These are phyloP conservation scores for Drosophila punjabiensis DNA, from an alignment of 1,140 invertebrate species.

Conservation along the genomic window DNA sequence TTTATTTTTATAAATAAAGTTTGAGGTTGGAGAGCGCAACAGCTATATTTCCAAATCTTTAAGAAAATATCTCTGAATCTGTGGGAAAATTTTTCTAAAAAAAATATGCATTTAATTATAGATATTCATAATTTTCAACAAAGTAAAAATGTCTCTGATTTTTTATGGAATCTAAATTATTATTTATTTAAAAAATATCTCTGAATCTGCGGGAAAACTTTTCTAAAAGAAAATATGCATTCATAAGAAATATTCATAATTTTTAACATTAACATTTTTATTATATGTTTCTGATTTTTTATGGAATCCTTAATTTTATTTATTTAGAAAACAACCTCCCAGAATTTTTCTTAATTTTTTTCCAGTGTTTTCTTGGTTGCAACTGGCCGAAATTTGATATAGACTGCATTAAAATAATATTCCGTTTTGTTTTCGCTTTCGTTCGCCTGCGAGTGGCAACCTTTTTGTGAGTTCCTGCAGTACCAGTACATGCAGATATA, in stretches of 20 bases:
- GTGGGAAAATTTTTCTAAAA: background rate
- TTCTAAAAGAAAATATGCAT: background rate
- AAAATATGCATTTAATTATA: background rate
- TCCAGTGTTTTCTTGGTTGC: constrained; percentile 27
- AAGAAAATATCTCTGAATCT: too few relatives aligned
- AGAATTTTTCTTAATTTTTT: background rate
- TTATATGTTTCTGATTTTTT: background rate
- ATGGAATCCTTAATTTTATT: too few relatives aligned
- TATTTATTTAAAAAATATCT: too few relatives aligned
- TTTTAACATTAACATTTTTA: background rate
- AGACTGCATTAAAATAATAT: constrained; percentile 76
- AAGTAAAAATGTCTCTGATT: background rate
- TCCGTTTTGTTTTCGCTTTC: constrained; percentile 65
- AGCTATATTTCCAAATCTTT: too few relatives aligned
- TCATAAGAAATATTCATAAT: background rate
- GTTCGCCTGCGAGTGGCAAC: constrained; percentile 32
- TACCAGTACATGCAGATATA: constrained; percentile 7
- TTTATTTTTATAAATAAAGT: background rate
- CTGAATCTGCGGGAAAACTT: too few relatives aligned
- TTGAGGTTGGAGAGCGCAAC: background rate
- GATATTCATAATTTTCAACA: background rate
- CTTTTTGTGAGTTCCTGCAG: constrained; percentile 38
- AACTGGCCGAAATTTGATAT: constrained; percentile 73
- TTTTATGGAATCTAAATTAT: background rate
- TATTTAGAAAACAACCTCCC: too few relatives aligned